These are phyloP conservation scores for Cephalopholis sonnerati DNA, from an alignment of 2,113 vertebrate species.

Conservation along the genomic window DNA sequence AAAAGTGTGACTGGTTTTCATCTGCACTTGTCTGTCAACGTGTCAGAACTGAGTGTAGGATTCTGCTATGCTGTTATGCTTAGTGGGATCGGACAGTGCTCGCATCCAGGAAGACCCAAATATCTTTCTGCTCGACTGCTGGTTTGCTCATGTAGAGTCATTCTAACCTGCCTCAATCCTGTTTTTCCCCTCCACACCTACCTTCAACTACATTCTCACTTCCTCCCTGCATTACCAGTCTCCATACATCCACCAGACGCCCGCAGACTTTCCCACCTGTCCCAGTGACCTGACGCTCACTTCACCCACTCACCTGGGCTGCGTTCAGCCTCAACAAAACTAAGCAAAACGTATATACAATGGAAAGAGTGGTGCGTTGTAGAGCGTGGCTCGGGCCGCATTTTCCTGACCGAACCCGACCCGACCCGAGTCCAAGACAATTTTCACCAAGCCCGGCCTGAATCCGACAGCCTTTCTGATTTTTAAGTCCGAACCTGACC, in stretches of 20 bases:
- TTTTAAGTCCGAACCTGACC: too few relatives aligned
- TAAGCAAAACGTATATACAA: too few relatives aligned
- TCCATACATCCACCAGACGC: neutral
- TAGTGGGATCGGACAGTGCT: neutral
- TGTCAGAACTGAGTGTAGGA: slow-evolving; percentile 7
- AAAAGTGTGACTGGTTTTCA: slow-evolving; percentile 29
- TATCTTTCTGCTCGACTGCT: neutral
- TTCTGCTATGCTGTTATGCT: neutral
- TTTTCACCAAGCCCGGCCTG: too few relatives aligned
- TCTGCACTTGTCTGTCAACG: slow-evolving; percentile 32
- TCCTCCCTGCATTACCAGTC: neutral
- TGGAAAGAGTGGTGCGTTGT: too few relatives aligned
- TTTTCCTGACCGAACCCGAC: too few relatives aligned
- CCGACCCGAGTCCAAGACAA: too few relatives aligned
- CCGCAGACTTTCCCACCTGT: neutral
- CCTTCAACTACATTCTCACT: neutral
- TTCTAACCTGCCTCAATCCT: neutral
- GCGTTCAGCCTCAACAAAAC: neutral
- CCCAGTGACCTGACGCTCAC: neutral
- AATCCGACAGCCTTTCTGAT: too few relatives aligned
- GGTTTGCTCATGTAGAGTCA: neutral
- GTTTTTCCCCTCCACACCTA: too few relatives aligned
- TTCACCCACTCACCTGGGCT: neutral
- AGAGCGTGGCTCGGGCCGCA: too few relatives aligned
- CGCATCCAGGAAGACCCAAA: neutral